phyloP scores from a whole-genome alignment of 2,113 vertebrate species.

The Boleophthalmus pectinirostris region DNA sequence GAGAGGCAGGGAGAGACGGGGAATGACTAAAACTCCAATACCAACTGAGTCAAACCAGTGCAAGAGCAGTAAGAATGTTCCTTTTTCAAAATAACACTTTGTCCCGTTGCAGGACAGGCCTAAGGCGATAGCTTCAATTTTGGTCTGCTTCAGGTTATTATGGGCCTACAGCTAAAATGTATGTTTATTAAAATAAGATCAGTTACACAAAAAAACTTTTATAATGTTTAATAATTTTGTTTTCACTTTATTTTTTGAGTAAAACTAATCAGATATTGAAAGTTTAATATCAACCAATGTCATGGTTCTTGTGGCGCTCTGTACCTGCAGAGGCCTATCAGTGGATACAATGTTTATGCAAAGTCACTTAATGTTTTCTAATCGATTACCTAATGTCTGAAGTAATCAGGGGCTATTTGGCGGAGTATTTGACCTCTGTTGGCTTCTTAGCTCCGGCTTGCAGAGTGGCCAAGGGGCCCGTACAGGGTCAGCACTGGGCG shows the following conservation, averaged over 20 bases:
- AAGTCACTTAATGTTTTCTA: slow-evolving; percentile 76
- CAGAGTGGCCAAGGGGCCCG: slow-evolving; percentile 51
- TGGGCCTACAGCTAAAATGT: not conserved
- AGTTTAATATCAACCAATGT: not conserved
- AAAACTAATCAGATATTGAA: not conserved
- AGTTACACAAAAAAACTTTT: too few relatives aligned
- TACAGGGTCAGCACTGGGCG: slow-evolving; percentile 54
- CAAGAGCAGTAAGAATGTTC: slow-evolving; percentile 65
- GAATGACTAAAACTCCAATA: slow-evolving; percentile 82
- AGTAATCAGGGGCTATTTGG: slow-evolving; percentile 76
- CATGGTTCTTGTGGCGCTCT: not conserved
- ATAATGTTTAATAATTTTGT: not conserved
- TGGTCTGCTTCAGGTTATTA: not conserved
- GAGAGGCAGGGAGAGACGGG: slow-evolving; percentile 57
- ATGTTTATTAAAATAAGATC: not conserved
- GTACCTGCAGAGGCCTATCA: slow-evolving; percentile 23
- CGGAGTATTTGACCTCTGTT: slow-evolving; percentile 75
- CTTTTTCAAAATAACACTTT: slow-evolving; percentile 41
- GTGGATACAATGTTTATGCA: slow-evolving; percentile 67
- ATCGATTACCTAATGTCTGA: slow-evolving; percentile 77
- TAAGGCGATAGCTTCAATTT: not conserved
- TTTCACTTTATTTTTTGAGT: too few relatives aligned
- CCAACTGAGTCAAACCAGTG: slow-evolving; percentile 80
- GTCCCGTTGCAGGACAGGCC: slow-evolving; percentile 19
- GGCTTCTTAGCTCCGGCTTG: slow-evolving; percentile 60